Percentiles rank a stretch among this genome's conserved stretches.
Conservation (phyloP, 2,113 vertebrate genomes). For the Leptobrachium leishanense region DNA sequence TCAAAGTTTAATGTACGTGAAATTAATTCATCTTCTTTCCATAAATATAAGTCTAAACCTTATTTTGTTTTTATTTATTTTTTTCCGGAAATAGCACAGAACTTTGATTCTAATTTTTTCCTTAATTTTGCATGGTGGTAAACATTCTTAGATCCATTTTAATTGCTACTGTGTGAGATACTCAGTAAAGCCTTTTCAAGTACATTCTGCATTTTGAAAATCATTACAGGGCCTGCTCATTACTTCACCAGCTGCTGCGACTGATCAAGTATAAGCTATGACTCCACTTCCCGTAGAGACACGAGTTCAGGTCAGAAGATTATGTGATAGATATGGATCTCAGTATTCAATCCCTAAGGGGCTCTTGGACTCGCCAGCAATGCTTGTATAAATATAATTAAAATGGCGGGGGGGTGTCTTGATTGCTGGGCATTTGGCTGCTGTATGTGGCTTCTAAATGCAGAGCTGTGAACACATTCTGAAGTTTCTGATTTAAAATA, state of each 20-base stretch:
- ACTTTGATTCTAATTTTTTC: background rate
- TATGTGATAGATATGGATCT: slow-evolving; percentile 55
- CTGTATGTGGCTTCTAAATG: slow-evolving; percentile 24
- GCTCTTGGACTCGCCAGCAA: slow-evolving; percentile 31
- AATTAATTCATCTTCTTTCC: too few species aligned
- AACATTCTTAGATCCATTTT: slow-evolving; percentile 16
- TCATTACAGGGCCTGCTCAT: slow-evolving; percentile 30
- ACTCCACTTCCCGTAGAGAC: slow-evolving; percentile 50
- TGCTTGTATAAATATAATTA: slow-evolving; percentile 47
- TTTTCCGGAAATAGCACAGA: background rate
- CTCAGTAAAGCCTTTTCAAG: slow-evolving; percentile 22
- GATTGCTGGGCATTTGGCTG: slow-evolving; percentile 37
- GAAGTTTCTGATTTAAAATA: slow-evolving; percentile 37
- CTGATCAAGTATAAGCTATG: slow-evolving; percentile 43
- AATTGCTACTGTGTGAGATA: slow-evolving; percentile 15
- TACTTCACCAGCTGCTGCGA: slow-evolving; percentile 38
- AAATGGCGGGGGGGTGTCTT: slow-evolving; percentile 15
- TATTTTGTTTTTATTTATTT: too few species aligned
- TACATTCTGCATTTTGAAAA: slow-evolving; percentile 29
- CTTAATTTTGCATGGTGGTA: background rate
- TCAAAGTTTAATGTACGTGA: too few species aligned
- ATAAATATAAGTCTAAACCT: too few species aligned
- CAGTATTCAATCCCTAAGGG: slow-evolving; percentile 39
- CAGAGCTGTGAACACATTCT: slow-evolving; percentile 21
- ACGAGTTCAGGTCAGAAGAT: slow-evolving; percentile 45